phyloP scores from a whole-genome alignment of 2,113 vertebrate genomes.

The Papio anubis region DNA sequence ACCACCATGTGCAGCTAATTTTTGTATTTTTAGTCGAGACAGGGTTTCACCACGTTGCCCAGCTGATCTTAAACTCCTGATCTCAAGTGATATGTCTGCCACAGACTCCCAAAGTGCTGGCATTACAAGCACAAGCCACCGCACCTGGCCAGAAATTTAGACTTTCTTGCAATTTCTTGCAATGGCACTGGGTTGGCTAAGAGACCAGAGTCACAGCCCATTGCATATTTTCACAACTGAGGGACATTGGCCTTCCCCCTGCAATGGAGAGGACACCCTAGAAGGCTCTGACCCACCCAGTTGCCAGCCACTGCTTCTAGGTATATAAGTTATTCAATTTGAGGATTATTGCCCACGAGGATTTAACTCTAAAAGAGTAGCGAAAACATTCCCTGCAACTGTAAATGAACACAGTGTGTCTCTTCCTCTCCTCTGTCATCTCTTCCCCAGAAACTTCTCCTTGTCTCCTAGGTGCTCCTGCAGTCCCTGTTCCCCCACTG shows the following conservation, averaged over 20 bases:
- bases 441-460: background rate
- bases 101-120: no score
- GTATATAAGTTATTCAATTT: background rate
- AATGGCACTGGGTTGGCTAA: background rate
- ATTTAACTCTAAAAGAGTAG: background rate
- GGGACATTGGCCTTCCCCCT: background rate
- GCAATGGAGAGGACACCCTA: fast-evolving
- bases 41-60: no score
- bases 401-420: background rate
- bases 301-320: background rate
- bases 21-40: no score
- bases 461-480: fast-evolving
- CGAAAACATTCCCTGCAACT: background rate
- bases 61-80: no score
- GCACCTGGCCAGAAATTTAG: background rate
- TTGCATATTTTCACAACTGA: background rate
- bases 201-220: background rate
- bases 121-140: no score
- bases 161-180: background rate
- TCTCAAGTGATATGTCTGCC: no score
- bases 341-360: background rate
- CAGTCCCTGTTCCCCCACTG: background rate
- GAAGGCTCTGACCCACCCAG: background rate
- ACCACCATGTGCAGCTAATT: no score
- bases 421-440: background rate